A percentile compares a stretch with the other conserved stretches of the same genome.
phyloP scores from a whole-genome alignment of 2,888 invertebrate species.

The Ornithoptera alexandrae region DNA sequence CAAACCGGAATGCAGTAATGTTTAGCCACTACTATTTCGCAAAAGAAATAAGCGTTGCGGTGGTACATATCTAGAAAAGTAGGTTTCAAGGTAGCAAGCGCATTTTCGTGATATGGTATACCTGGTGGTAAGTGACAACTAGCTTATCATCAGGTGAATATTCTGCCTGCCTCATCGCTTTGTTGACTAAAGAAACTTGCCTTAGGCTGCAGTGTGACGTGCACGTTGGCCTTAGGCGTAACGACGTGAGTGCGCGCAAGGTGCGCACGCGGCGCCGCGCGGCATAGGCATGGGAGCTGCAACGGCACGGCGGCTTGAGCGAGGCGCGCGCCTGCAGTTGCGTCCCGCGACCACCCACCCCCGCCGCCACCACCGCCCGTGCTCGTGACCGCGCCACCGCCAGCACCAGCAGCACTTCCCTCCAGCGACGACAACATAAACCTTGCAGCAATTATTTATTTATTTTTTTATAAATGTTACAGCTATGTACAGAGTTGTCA shows the following conservation, averaged over 20 bases:
- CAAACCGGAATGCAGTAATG: too few species aligned
- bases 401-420: slow-evolving; percentile 87
- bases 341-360: slow-evolving; percentile 83
- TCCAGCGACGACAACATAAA: slow-evolving; percentile 92
- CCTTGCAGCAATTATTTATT: slow-evolving; percentile 36
- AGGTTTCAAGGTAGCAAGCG: too few species aligned
- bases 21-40: too few species aligned
- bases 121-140: too few species aligned
- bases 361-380: slow-evolving; percentile 88
- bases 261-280: slow-evolving; percentile 46
- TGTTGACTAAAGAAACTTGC: neutral
- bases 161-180: too few species aligned
- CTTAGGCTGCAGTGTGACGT: slow-evolving; percentile 91
- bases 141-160: too few species aligned
- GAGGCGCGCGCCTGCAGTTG: slow-evolving; percentile 90
- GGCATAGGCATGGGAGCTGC: slow-evolving; percentile 85
- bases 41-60: too few species aligned
- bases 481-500: too few species aligned
- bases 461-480: too few species aligned
- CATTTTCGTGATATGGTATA: too few species aligned
- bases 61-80: too few species aligned
- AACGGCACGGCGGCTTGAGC: slow-evolving; percentile 94
- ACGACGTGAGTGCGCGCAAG: slow-evolving; percentile 62
- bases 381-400: slow-evolving; percentile 87
- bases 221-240: slow-evolving; percentile 94